Evolutionary conservation across 2,888 invertebrate species (phyloP).

Genomic region (Standfussiana lucernea): DNA sequence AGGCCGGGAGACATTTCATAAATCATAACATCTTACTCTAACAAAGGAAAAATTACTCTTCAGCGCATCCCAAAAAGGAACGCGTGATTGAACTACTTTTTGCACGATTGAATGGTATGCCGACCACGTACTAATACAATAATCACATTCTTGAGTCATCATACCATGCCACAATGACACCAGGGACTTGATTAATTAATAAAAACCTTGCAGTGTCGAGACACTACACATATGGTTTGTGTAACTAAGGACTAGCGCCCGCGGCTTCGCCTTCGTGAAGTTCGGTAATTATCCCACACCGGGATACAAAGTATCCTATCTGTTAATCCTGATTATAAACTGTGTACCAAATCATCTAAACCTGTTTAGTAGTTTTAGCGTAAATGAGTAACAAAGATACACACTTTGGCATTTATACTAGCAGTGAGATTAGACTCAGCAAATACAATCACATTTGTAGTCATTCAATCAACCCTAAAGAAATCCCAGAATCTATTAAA

Average conservation of each 20-base stretch:
- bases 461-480: slow-evolving; percentile 55
- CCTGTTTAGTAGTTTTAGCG: rapidly evolving
- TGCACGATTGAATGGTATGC: slow-evolving; percentile 17
- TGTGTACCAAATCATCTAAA: background rate
- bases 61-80: slow-evolving; percentile 5
- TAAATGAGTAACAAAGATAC: background rate
- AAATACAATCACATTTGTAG: slow-evolving; percentile 24
- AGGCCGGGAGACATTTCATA: background rate
- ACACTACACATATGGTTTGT: slow-evolving; percentile 34
- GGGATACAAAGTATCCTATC: background rate
- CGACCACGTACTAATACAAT: slow-evolving; percentile 45
- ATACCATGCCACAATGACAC: slow-evolving; percentile 60
- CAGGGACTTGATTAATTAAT: slow-evolving; percentile 62
- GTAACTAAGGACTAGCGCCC: background rate
- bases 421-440: background rate
- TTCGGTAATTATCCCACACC: background rate
- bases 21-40: background rate
- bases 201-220: slow-evolving; percentile 54
- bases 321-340: background rate
- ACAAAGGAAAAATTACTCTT: slow-evolving; percentile 4
- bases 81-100: slow-evolving; percentile 34
- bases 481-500: slow-evolving; percentile 57
- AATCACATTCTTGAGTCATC: slow-evolving; percentile 60
- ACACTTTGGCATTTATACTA: background rate
- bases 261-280: background rate